A percentile compares a stretch with the other conserved stretches of the same genome.
Evolutionary conservation across 1,140 invertebrate genomes (phyloP).

Genomic region (Bemisia tabaci): DNA sequence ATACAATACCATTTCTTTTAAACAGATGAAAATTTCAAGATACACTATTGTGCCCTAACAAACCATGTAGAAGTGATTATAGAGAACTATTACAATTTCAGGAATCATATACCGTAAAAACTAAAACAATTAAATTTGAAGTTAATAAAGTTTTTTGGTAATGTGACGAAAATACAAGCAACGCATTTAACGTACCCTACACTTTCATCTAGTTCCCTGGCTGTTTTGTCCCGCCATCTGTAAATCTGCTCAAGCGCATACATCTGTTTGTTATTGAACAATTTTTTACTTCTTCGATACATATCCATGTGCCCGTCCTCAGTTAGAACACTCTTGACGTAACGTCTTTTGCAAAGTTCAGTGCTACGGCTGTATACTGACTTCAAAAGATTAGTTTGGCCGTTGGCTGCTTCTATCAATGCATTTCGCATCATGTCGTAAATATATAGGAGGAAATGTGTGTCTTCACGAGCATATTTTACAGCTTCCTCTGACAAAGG

Average conservation of each 20-base stretch:
- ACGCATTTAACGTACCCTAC: slow-evolving; percentile 38
- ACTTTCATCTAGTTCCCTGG: slow-evolving; percentile 84
- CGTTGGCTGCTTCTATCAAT: slow-evolving; percentile 53
- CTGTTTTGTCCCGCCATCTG: slow-evolving; percentile 74
- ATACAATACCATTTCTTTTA: too few relatives aligned
- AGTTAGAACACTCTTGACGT: slow-evolving; percentile 60
- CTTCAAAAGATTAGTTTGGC: slow-evolving; percentile 50
- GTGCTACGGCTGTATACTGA: slow-evolving; percentile 56
- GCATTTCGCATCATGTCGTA: slow-evolving; percentile 71
- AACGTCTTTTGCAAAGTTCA: slow-evolving; percentile 56
- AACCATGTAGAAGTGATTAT: too few relatives aligned
- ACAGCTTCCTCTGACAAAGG: slow-evolving; percentile 74
- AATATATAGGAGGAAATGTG: slow-evolving; percentile 89
- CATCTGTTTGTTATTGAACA: slow-evolving; percentile 76
- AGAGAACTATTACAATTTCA: too few relatives aligned
- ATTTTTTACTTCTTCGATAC: slow-evolving; percentile 60
- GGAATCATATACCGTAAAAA: too few relatives aligned
- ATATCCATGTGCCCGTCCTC: slow-evolving; percentile 60
- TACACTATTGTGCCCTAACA: too few relatives aligned
- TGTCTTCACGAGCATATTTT: slow-evolving; percentile 85
- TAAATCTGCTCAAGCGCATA: slow-evolving; percentile 69
- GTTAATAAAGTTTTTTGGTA: too few relatives aligned
- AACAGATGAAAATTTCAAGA: too few relatives aligned
- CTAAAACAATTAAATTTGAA: too few relatives aligned
- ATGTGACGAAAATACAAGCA: background rate